A percentile compares a stretch with the other conserved stretches of the same genome.
These are phyloP conservation scores for Melinaea marsaeus DNA, from an alignment of 2,888 invertebrate genomes.

Conservation along the genomic window DNA sequence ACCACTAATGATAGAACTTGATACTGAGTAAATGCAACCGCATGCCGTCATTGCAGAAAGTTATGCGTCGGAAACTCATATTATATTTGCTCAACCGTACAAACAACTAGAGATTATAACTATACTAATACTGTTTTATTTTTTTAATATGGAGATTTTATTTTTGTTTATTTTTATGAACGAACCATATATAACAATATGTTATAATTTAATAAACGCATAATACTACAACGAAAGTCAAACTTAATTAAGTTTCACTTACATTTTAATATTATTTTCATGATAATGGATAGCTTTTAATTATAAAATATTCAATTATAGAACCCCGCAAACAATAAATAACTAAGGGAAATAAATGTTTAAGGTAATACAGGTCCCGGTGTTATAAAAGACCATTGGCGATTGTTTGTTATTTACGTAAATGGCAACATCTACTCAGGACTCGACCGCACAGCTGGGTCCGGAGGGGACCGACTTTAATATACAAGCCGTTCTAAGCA, in stretches of 20 bases:
- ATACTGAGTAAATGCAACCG: constrained; percentile 13
- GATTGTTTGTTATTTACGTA: constrained; percentile 39
- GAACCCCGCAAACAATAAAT: not conserved
- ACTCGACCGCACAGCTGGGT: constrained; percentile 53
- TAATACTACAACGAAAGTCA: too few species aligned
- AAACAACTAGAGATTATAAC: not conserved
- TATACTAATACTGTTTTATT: not conserved
- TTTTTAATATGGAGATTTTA: not conserved
- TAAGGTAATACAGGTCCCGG: constrained; percentile 26
- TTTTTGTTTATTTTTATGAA: too few species aligned
- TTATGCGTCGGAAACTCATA: constrained; percentile 3
- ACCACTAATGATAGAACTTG: constrained; percentile 16
- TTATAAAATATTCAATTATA: too few species aligned
- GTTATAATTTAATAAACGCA: too few species aligned
- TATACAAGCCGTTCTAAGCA: constrained; percentile 31
- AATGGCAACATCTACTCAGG: constrained; percentile 56
- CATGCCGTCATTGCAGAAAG: constrained; percentile 11
- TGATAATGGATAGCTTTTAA: too few species aligned
- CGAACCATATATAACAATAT: too few species aligned
- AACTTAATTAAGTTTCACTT: too few species aligned
- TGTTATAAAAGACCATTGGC: constrained; percentile 30
- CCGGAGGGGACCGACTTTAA: constrained; percentile 47
- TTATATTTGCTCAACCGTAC: too few species aligned
- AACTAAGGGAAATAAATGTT: constrained; percentile 18
- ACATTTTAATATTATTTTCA: too few species aligned